Evolutionary conservation across 2,113 vertebrate genomes (phyloP).

Genomic region (Pituophis catenifer): DNA sequence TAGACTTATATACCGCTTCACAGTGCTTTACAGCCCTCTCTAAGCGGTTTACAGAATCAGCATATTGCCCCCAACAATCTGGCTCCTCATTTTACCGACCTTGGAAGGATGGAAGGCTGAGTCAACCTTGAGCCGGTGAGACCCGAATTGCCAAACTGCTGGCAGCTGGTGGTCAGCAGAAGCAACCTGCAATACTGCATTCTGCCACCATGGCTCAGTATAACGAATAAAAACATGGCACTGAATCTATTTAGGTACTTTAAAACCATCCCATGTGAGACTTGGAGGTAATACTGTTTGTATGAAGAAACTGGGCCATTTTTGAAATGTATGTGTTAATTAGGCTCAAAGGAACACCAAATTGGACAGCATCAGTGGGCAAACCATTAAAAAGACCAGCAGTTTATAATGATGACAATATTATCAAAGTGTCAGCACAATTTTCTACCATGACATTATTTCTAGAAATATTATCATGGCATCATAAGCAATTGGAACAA

Average conservation of each 20-base stretch:
- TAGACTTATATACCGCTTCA: too few relatives aligned
- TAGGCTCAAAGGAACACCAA: background rate
- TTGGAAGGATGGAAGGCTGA: too few relatives aligned
- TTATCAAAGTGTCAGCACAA: background rate
- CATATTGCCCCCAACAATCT: too few relatives aligned
- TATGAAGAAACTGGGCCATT: background rate
- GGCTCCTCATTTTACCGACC: too few relatives aligned
- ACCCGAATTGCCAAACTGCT: too few relatives aligned
- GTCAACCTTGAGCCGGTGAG: too few relatives aligned
- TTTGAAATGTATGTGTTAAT: background rate
- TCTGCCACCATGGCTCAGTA: too few relatives aligned
- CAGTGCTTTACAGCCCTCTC: too few relatives aligned
- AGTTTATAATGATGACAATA: background rate
- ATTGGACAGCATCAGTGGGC: background rate
- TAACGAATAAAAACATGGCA: background rate
- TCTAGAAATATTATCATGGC: background rate
- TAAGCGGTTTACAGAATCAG: too few relatives aligned
- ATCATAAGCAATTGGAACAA: background rate
- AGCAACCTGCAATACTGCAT: too few relatives aligned
- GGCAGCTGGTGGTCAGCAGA: too few relatives aligned
- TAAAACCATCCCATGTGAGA: background rate
- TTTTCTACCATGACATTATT: background rate
- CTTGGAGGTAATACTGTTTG: background rate
- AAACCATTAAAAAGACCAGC: background rate
- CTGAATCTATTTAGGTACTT: background rate